A percentile compares a stretch with the other conserved stretches of the same genome.
phyloP scores from a whole-genome alignment of 2,888 invertebrate species.

The Salticus scenicus region DNA sequence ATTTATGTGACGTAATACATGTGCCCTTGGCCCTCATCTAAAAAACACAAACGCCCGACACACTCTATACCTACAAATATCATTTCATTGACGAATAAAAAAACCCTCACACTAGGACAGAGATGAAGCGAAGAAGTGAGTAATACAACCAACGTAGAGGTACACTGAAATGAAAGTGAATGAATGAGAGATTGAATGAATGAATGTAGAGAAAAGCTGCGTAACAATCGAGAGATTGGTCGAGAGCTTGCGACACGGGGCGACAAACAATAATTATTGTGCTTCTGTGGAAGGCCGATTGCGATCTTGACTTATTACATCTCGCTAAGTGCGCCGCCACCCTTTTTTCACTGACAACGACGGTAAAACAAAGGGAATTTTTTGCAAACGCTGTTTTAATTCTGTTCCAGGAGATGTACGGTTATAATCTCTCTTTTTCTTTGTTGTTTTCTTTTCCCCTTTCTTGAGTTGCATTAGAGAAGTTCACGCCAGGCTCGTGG shows the following conservation, averaged over 20 bases:
- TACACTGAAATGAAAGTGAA: neutral
- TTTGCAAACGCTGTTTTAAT: slow-evolving; percentile 29
- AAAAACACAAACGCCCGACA: neutral
- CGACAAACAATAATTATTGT: slow-evolving; percentile 69
- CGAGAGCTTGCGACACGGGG: slow-evolving; percentile 57
- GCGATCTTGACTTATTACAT: slow-evolving; percentile 51
- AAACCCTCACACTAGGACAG: slow-evolving; percentile 1
- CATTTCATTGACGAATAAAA: neutral
- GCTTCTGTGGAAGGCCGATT: slow-evolving; percentile 59
- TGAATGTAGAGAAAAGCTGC: slow-evolving; percentile 38
- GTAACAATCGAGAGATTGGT: slow-evolving; percentile 41
- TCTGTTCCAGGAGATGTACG: slow-evolving; percentile 33
- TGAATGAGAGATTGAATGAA: neutral
- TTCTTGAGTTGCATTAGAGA: slow-evolving; percentile 19
- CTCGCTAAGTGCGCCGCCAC: slow-evolving; percentile 34
- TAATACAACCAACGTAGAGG: slow-evolving; percentile 42
- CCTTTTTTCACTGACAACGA: slow-evolving; percentile 22
- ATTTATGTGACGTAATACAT: too few relatives aligned
- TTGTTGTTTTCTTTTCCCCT: slow-evolving; percentile 31
- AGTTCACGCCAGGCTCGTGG: slow-evolving; percentile 6
- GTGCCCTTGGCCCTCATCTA: slow-evolving; percentile 1
- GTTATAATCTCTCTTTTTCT: slow-evolving; percentile 16
- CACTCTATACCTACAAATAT: too few relatives aligned
- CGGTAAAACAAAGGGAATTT: slow-evolving; percentile 31
- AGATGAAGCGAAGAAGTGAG: slow-evolving; percentile 42